Percentiles rank a stretch among this genome's conserved stretches.
Conservation (phyloP, 2,888 invertebrate species). For the Eueremaeus valkanovi region DNA sequence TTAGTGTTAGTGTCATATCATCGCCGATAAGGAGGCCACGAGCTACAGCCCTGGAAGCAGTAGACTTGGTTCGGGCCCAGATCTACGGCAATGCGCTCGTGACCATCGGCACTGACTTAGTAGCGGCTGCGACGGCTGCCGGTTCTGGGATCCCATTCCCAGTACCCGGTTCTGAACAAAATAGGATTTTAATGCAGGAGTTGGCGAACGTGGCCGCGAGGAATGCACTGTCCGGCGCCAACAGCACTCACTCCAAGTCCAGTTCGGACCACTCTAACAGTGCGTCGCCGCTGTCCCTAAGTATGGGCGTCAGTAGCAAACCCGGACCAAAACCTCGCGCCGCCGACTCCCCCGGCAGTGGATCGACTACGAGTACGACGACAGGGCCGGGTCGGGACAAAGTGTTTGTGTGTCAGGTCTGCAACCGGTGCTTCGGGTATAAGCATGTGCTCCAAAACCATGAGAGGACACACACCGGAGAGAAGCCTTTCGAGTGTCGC, state of each 20-base stretch:
- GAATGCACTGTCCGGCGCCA: conserved; percentile 21
- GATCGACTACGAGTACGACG: conserved; percentile 40
- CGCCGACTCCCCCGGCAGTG: conserved; percentile 41
- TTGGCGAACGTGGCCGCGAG: conserved; percentile 33
- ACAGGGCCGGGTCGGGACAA: conserved; percentile 59
- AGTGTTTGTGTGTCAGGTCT: conserved; percentile 80
- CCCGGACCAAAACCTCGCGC: conserved; percentile 38
- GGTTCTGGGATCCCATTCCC: conserved; percentile 27
- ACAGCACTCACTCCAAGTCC: conserved; percentile 38
- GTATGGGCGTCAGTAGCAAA: conserved; percentile 29
- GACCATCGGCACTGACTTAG: conserved; percentile 34
- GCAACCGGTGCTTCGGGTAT: conserved; percentile 84
- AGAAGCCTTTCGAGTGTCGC: conserved; percentile 87
- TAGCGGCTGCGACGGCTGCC: conserved; percentile 40
- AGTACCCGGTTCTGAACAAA: conserved; percentile 4
- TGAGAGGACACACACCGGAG: conserved; percentile 89
- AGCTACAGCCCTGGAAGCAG: conserved; percentile 34
- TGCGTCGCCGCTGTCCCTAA: conserved; percentile 35
- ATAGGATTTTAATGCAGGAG: conserved; percentile 19
- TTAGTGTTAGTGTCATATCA: conserved; percentile 36
- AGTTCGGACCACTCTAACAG: conserved; percentile 39
- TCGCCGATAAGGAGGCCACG: conserved; percentile 11
- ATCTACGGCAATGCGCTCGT: conserved; percentile 34
- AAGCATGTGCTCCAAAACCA: conserved; percentile 92
- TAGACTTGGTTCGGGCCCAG: conserved; percentile 35